Evolutionary conservation across 92 coral and sea anemone species (phyloP).

Genomic region (Scolanthus callimorphus): DNA sequence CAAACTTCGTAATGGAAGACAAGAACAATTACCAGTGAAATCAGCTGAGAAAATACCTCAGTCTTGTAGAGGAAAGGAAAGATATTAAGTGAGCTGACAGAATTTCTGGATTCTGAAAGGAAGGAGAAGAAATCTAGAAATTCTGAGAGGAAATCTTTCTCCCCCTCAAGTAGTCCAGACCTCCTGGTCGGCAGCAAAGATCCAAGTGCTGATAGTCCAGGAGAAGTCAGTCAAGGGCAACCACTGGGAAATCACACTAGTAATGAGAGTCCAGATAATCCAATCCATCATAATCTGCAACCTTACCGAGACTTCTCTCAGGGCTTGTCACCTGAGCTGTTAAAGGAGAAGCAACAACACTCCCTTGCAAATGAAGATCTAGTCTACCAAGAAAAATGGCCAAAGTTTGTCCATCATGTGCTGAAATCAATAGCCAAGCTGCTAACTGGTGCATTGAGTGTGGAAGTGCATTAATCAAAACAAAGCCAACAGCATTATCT

Average conservation of each 20-base stretch:
- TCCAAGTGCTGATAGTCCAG: no score
- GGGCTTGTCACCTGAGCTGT: no score
- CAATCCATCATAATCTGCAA: neutral
- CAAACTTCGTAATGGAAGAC: slow-evolving; percentile 13
- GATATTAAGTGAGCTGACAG: slow-evolving; percentile 73
- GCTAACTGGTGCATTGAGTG: slow-evolving; percentile 98
- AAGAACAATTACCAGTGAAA: slow-evolving; percentile 10
- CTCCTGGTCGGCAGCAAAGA: no score
- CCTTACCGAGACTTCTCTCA: neutral
- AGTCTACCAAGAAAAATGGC: no score
- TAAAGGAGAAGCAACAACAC: no score
- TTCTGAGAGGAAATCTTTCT: neutral
- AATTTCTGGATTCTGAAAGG: slow-evolving; percentile 44
- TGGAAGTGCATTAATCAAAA: slow-evolving; percentile 65
- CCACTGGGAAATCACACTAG: no score
- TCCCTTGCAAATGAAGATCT: no score
- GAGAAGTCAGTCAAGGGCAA: no score
- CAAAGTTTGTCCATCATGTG: slow-evolving; percentile 68
- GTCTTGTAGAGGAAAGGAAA: slow-evolving; percentile 50
- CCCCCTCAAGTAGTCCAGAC: neutral
- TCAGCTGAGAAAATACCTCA: slow-evolving; percentile 15
- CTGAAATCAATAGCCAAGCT: slow-evolving; percentile 57
- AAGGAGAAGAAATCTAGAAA: neutral
- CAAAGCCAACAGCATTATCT: slow-evolving; percentile 42
- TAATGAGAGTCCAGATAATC: neutral